Conservation (phyloP, 1,140 invertebrate genomes). For the Hermatobates lingyangjiaoensis region DNA sequence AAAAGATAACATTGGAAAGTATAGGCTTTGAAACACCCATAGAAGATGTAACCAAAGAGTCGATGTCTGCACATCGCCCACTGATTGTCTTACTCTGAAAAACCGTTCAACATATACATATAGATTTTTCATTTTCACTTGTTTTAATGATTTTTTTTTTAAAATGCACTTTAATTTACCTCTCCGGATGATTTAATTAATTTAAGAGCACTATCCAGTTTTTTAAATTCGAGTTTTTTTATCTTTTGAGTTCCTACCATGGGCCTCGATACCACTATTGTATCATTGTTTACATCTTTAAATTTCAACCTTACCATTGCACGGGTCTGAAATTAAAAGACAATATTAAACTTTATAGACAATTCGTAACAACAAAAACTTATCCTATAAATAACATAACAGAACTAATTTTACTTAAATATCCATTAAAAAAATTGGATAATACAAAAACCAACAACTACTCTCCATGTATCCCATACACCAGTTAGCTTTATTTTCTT, state of each 20-base stretch:
- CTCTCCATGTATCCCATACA: no score
- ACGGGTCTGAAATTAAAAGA: slow-evolving; percentile 30
- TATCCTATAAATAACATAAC: no score
- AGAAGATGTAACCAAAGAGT: slow-evolving; percentile 37
- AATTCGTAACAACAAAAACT: no score
- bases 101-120: no score
- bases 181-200: slow-evolving; percentile 21
- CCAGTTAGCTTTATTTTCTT: no score
- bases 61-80: slow-evolving; percentile 49
- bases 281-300: slow-evolving; percentile 35
- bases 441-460: no score
- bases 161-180: slow-evolving; percentile 13
- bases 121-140: no score
- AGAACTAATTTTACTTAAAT: no score
- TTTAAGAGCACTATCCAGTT: slow-evolving; percentile 46
- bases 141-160: not conserved
- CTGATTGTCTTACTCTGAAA: slow-evolving; percentile 24
- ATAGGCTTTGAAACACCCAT: slow-evolving; percentile 87
- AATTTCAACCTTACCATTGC: slow-evolving; percentile 46
- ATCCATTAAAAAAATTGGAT: no score
- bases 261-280: slow-evolving; percentile 35
- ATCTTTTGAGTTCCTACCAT: slow-evolving; percentile 39
- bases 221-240: slow-evolving; percentile 36
- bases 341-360: no score
- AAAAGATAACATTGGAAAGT: slow-evolving; percentile 92